A percentile compares a stretch with the other conserved stretches of the same genome.
phyloP scores from a whole-genome alignment of 92 coral and sea anemone genomes.

The Parazoanthus swiftii region DNA sequence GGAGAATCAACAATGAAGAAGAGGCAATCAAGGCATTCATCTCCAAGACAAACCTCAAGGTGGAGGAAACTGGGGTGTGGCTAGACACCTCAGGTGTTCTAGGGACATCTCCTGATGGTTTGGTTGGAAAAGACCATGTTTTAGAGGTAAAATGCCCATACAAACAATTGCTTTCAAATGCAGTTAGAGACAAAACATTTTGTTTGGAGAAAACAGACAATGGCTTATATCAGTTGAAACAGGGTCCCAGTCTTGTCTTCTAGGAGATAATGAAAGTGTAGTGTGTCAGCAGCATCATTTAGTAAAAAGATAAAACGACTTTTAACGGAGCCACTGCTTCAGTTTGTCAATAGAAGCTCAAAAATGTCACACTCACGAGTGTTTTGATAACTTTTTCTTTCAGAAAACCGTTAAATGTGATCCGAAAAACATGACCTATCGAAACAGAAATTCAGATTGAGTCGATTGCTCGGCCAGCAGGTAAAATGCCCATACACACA shows the following conservation, averaged over 20 bases:
- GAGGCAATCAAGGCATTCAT: conserved; percentile 26
- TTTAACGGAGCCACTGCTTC: not conserved
- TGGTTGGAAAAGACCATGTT: conserved; percentile 40
- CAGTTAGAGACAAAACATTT: no score
- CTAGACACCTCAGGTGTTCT: conserved; percentile 35
- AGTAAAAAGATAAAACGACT: not conserved
- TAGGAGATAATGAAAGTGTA: not conserved
- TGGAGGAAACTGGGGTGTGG: conserved; percentile 51
- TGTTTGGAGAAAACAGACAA: no score
- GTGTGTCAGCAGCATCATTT: no score
- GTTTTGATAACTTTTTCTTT: not conserved
- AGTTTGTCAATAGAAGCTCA: not conserved
- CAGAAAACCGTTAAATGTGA: not conserved
- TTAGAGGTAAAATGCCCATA: conserved; percentile 46
- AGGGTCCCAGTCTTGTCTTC: conserved; percentile 25
- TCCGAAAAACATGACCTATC: not conserved
- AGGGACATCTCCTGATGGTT: conserved; percentile 57
- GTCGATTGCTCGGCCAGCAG: not conserved
- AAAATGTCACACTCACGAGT: no score
- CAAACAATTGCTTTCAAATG: not conserved
- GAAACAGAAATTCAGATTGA: not conserved
- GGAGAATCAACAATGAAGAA: conserved; percentile 50
- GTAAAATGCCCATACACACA: conserved; percentile 46
- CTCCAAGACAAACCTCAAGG: conserved; percentile 5
- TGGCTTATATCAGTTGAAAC: no score